These are phyloP conservation scores for Antheraea mylitta DNA, from an alignment of 1,140 invertebrate genomes.

Conservation along the genomic window DNA sequence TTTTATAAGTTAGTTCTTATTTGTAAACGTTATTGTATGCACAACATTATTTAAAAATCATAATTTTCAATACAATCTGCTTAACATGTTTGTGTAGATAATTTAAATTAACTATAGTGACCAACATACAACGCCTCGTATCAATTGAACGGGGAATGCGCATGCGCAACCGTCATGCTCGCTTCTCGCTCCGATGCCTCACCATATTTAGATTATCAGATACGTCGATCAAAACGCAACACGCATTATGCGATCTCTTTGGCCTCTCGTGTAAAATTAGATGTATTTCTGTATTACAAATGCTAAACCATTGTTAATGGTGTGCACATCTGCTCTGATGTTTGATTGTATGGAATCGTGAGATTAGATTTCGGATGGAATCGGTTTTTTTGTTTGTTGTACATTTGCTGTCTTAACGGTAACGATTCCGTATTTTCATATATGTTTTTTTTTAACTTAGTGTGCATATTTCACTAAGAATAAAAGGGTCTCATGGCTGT, in stretches of 20 bases:
- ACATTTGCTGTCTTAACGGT: conserved; percentile 7
- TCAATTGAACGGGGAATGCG: neutral
- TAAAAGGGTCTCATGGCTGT: too few relatives aligned
- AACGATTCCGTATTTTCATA: neutral
- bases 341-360: conserved; percentile 43
- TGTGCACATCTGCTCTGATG: conserved; percentile 58
- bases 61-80: neutral
- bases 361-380: conserved; percentile 61
- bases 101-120: neutral
- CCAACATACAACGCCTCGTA: neutral
- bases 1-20: too few relatives aligned
- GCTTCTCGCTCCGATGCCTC: conserved; percentile 47
- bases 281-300: conserved; percentile 56
- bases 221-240: conserved; percentile 63
- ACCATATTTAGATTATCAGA: conserved; percentile 74
- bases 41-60: too few relatives aligned
- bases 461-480: too few relatives aligned
- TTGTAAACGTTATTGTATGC: too few relatives aligned
- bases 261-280: conserved; percentile 54
- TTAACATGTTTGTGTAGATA: neutral
- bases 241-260: conserved; percentile 28
- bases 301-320: conserved; percentile 47
- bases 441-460: too few relatives aligned
- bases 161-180: neutral
- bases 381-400: conserved; percentile 43